Percentiles rank a stretch among this genome's conserved stretches.
phyloP scores from a whole-genome alignment of 2,113 vertebrate species.

The Eurypyga helias region DNA sequence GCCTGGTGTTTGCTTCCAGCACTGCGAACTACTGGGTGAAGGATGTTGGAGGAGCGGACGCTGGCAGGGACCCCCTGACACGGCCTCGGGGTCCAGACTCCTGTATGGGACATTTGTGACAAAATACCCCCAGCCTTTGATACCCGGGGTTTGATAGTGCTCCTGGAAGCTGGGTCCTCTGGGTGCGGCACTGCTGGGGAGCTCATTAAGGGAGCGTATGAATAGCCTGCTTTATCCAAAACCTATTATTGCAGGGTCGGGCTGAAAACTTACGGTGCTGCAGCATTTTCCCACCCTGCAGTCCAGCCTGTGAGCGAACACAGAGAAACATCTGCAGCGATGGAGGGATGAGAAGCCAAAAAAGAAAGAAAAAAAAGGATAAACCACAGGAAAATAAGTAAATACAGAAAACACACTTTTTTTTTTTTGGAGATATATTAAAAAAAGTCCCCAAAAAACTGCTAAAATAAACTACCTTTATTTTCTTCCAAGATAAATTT shows the following conservation, averaged over 20 bases:
- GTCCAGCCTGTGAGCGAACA: accelerated
- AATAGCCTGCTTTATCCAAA: background rate
- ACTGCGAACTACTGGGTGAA: background rate
- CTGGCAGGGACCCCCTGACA: accelerated
- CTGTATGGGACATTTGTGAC: background rate
- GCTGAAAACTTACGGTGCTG: background rate
- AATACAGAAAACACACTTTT: accelerated
- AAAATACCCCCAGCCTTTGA: background rate
- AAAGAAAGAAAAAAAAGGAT: background rate
- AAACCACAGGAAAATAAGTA: background rate
- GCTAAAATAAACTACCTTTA: background rate
- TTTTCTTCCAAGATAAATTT: background rate
- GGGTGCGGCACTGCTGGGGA: accelerated
- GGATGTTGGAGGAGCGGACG: background rate
- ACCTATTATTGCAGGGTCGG: background rate
- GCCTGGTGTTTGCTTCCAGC: background rate
- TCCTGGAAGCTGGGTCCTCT: background rate
- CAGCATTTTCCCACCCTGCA: background rate
- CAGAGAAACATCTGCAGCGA: background rate
- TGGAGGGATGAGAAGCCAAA: background rate
- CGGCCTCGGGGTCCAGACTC: background rate
- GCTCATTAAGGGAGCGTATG: background rate
- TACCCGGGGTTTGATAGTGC: accelerated
- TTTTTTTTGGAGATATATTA: background rate
- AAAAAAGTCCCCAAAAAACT: background rate